Conservation (phyloP, 2,888 invertebrate genomes). For the Mactromeris polynyma region DNA sequence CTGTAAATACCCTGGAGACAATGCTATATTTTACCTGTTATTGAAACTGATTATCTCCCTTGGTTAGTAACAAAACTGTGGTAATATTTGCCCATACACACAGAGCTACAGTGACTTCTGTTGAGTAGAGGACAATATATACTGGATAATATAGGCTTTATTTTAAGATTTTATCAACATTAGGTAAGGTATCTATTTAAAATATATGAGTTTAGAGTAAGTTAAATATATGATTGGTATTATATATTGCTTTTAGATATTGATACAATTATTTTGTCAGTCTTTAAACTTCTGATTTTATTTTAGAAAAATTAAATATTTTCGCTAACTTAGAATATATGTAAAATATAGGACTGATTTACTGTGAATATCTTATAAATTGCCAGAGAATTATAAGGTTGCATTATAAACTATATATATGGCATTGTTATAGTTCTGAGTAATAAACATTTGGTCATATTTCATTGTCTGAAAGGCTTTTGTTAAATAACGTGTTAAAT, state of each 20-base stretch:
- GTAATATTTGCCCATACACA: not conserved
- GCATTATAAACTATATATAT: too few species aligned
- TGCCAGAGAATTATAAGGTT: too few species aligned
- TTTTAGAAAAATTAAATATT: not conserved
- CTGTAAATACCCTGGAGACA: too few species aligned
- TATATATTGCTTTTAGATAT: not conserved
- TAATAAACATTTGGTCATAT: too few species aligned
- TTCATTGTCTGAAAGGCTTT: too few species aligned
- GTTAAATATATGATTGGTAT: not conserved
- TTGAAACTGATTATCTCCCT: not conserved
- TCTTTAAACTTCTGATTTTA: not conserved
- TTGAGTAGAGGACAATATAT: not conserved
- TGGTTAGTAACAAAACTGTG: not conserved
- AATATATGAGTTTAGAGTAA: not conserved
- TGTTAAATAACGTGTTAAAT: too few species aligned
- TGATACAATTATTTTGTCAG: not conserved
- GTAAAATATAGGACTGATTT: too few species aligned
- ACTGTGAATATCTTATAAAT: too few species aligned
- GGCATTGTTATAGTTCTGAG: too few species aligned
- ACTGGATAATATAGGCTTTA: not conserved
- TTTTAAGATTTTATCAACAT: not conserved
- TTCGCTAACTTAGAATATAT: too few species aligned
- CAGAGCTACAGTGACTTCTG: constrained; percentile 4
- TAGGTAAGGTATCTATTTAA: not conserved
- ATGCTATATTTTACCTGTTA: not conserved